A percentile compares a stretch with the other conserved stretches of the same genome.
Conservation (phyloP, 2,113 vertebrate genomes). For the Triplophysa tibetana region DNA sequence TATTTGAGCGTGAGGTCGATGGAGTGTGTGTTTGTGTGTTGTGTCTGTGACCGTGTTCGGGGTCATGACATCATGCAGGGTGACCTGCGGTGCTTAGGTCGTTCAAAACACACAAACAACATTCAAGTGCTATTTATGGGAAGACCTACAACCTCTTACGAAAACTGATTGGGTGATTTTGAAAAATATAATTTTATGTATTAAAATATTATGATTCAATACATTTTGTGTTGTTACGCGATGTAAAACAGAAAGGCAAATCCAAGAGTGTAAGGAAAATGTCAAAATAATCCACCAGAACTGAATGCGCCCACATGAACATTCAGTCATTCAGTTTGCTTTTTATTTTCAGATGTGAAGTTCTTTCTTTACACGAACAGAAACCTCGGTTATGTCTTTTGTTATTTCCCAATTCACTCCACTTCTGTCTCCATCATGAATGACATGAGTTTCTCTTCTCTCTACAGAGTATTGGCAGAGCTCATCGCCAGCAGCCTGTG, state of each 20-base stretch:
- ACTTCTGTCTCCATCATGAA: neutral
- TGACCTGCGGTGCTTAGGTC: neutral
- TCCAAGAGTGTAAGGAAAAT: too few species aligned
- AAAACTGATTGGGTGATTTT: too few species aligned
- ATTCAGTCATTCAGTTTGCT: too few species aligned
- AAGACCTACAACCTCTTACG: too few species aligned
- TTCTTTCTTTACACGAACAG: neutral
- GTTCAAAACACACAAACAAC: neutral
- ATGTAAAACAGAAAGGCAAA: too few species aligned
- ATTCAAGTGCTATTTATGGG: too few species aligned
- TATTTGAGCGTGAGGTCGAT: neutral
- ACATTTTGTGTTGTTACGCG: too few species aligned
- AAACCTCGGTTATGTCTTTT: neutral
- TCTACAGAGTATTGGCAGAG: conserved; percentile 77
- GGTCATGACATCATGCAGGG: neutral
- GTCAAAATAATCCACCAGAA: too few species aligned
- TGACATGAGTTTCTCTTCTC: conserved; percentile 3
- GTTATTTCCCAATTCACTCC: neutral
- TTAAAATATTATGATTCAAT: too few species aligned
- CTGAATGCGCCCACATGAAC: too few species aligned
- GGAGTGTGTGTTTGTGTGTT: neutral
- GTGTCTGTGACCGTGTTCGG: neutral
- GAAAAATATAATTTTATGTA: too few species aligned
- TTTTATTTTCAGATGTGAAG: neutral
- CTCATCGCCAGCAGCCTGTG: conserved; percentile 72